Percentiles rank a stretch among this genome's conserved stretches.
Evolutionary conservation across 2,797 vertebrate genomes (phyloP).

Genomic region (Tangara arthus): DNA sequence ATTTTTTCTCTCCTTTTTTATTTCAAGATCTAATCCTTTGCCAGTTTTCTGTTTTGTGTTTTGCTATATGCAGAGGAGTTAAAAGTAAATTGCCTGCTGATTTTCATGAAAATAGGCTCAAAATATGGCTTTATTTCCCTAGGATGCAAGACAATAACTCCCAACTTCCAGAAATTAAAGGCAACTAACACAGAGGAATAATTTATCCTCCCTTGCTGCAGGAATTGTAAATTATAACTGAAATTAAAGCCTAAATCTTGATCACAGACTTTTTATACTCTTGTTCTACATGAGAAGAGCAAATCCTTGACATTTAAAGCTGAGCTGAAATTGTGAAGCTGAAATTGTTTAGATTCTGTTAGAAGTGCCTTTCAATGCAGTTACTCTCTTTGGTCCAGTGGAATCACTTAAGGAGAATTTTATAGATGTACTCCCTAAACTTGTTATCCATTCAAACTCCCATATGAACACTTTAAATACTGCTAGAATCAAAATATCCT

Average conservation of each 20-base stretch:
- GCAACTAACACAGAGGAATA: neutral
- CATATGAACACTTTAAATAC: neutral
- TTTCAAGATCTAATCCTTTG: neutral
- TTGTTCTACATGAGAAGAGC: neutral
- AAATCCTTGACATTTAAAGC: conserved; percentile 22
- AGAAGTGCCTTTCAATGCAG: neutral
- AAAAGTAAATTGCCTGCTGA: neutral
- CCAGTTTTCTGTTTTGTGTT: neutral
- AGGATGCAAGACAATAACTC: neutral
- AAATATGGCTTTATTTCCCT: neutral
- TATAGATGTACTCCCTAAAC: neutral
- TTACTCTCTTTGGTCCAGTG: neutral
- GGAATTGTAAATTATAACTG: conserved; percentile 10
- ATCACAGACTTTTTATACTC: neutral
- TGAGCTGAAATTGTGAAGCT: neutral
- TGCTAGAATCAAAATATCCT: neutral
- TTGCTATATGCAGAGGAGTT: neutral
- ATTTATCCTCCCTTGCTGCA: neutral
- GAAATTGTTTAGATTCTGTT: neutral
- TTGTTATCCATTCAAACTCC: neutral
- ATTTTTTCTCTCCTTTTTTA: neutral
- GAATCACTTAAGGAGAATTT: conserved; percentile 6
- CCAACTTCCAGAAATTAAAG: neutral
- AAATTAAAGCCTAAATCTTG: neutral
- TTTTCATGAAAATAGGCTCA: neutral